Conservation (phyloP, 2,113 vertebrate species). For the Mormyrus iriodes region DNA sequence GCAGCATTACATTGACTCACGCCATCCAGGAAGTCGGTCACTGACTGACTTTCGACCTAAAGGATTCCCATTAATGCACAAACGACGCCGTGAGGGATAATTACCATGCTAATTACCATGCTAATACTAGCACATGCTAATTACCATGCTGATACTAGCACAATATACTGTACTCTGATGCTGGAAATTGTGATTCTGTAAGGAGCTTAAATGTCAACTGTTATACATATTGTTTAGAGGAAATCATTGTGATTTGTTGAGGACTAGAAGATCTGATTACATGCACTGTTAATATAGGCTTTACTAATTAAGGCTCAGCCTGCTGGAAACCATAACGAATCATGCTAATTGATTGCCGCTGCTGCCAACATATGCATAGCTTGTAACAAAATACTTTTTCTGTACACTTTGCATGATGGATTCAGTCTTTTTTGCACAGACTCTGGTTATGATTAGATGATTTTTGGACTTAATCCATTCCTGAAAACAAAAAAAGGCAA, state of each 20-base stretch:
- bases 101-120: background rate
- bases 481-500: background rate
- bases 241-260: background rate
- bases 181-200: background rate
- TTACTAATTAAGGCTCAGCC: background rate
- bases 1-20: background rate
- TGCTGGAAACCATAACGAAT: background rate
- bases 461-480: background rate
- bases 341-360: background rate
- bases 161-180: background rate
- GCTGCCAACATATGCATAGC: background rate
- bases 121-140: background rate
- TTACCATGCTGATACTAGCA: background rate
- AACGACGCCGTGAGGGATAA: background rate
- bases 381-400: conserved; percentile 1
- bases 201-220: background rate
- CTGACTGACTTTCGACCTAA: background rate
- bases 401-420: background rate
- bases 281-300: background rate
- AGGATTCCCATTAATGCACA: background rate
- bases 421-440: background rate
- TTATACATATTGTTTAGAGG: background rate
- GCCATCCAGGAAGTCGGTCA: background rate
- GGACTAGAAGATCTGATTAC: background rate
- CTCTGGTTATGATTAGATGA: background rate